A percentile compares a stretch with the other conserved stretches of the same genome.
phyloP scores from a whole-genome alignment of 2,797 vertebrate species.

The Rhinichthys osculus region DNA sequence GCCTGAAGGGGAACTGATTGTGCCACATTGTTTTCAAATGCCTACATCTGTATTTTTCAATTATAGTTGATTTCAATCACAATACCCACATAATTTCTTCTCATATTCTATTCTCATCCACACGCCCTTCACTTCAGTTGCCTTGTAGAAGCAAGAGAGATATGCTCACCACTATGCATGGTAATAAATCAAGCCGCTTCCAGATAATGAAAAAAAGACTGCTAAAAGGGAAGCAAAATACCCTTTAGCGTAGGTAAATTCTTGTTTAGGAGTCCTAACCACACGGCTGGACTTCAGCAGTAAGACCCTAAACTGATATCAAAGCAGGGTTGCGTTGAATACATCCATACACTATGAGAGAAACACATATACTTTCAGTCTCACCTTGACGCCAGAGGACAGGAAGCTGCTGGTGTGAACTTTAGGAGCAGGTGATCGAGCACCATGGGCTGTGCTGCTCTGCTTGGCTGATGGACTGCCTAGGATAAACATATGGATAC shows the following conservation, averaged over 20 bases:
- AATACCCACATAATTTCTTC: not conserved
- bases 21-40: conserved; percentile 14
- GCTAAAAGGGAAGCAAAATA: conserved; percentile 13
- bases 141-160: not conserved
- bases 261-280: not conserved
- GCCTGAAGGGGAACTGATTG: conserved; percentile 18
- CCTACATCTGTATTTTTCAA: conserved; percentile 13
- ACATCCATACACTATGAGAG: not conserved
- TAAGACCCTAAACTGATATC: not conserved
- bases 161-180: not conserved
- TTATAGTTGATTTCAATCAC: conserved; percentile 3
- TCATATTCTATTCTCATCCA: not conserved
- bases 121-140: not conserved
- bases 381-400: conserved; percentile 92
- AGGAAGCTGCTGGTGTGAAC: conserved; percentile 90
- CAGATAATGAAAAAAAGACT: not conserved
- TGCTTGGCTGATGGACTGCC: conserved; percentile 91
- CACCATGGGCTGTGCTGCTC: conserved; percentile 80
- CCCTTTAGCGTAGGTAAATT: not conserved
- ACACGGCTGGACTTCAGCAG: not conserved
- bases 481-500: conserved; percentile 61
- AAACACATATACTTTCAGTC: not conserved
- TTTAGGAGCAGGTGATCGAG: conserved; percentile 91
- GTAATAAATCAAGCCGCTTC: not conserved
- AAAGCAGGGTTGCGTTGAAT: not conserved